Evolutionary conservation across 2,113 vertebrate species (phyloP).

Genomic region (Micromys minutus): DNA sequence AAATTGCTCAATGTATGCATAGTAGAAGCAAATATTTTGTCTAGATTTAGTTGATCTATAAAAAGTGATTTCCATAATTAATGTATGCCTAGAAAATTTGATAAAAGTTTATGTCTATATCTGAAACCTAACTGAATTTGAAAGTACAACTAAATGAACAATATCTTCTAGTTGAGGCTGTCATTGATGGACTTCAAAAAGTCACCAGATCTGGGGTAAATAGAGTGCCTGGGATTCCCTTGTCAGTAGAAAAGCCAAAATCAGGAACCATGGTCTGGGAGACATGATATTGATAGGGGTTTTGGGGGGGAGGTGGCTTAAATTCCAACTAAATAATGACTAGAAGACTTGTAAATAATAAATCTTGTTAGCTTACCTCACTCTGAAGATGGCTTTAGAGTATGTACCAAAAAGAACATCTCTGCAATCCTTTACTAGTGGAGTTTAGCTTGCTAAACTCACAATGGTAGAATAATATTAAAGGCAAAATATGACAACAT

Average conservation of each 20-base stretch:
- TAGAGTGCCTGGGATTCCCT: not conserved
- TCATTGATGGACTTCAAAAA: not conserved
- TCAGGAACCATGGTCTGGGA: not conserved
- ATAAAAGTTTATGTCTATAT: not conserved
- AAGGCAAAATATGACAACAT: slow-evolving; percentile 35
- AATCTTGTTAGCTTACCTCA: slow-evolving; percentile 32
- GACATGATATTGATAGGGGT: slow-evolving; percentile 24
- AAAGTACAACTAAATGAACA: not conserved
- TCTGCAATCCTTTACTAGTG: slow-evolving; percentile 18
- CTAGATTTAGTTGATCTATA: not conserved
- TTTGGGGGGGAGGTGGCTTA: too few species aligned
- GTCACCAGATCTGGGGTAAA: not conserved
- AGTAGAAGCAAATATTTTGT: not conserved
- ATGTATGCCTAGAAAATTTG: not conserved
- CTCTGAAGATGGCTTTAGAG: slow-evolving; percentile 37
- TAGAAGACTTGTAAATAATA: slow-evolving; percentile 29
- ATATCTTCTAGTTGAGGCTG: slow-evolving; percentile 19
- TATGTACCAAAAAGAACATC: slow-evolving; percentile 42
- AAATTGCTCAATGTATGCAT: not conserved
- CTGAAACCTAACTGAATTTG: slow-evolving; percentile 37
- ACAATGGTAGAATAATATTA: slow-evolving; percentile 48
- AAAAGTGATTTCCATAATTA: not conserved
- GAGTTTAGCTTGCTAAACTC: slow-evolving; percentile 45
- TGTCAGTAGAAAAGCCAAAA: not conserved
- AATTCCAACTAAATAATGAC: slow-evolving; percentile 45